phyloP scores from a whole-genome alignment of 1,140 invertebrate genomes.

The Heterodera schachtii region DNA sequence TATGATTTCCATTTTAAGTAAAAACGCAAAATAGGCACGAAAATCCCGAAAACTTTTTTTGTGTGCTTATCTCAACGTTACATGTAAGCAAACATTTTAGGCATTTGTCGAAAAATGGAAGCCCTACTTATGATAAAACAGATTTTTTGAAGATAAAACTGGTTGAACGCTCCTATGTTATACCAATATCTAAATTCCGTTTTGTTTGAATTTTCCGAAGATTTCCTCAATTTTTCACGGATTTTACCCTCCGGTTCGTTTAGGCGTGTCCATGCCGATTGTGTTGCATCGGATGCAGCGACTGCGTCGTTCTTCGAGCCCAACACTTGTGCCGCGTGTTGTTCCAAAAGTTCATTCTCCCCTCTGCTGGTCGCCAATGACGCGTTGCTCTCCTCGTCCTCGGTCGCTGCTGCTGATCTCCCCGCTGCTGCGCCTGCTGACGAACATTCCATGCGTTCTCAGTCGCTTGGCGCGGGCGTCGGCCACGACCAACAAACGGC shows the following conservation, averaged over 20 bases:
- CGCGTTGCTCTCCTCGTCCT: conserved; percentile 19
- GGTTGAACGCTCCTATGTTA: no score
- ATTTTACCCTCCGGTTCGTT: not conserved
- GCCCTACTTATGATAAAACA: no score
- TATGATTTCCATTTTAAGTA: not conserved
- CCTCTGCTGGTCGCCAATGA: conserved; percentile 11
- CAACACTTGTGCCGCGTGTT: not conserved
- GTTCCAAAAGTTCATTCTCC: not conserved
- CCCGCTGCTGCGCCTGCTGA: not conserved
- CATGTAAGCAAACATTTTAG: no score
- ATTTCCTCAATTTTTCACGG: no score
- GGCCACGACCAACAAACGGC: conserved; percentile 4
- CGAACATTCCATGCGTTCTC: not conserved
- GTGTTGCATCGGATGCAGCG: not conserved
- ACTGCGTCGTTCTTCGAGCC: not conserved
- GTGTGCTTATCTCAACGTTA: no score
- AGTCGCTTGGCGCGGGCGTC: not conserved
- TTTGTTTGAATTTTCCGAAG: no score
- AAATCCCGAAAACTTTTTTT: no score
- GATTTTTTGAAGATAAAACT: no score
- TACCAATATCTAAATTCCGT: no score
- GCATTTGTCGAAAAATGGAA: no score
- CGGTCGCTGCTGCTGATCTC: not conserved
- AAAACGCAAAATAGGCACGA: not conserved
- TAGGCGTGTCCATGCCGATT: conserved; percentile 19